Percentiles rank a stretch among this genome's conserved stretches.
Conservation (phyloP, 2,113 vertebrate species). For the Nycticorax nycticorax region DNA sequence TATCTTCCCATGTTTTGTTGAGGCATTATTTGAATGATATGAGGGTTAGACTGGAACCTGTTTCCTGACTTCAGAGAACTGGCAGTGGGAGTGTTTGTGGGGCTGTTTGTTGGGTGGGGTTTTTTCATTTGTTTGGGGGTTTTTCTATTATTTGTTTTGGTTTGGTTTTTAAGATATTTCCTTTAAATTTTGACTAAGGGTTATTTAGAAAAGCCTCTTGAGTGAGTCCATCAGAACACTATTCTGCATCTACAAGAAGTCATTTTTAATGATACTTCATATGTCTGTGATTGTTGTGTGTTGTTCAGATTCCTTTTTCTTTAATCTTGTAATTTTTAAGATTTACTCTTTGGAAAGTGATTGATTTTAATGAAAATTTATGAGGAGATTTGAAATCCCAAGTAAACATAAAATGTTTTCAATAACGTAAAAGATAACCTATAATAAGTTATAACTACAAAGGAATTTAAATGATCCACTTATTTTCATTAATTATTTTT, state of each 20-base stretch:
- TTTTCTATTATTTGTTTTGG: neutral
- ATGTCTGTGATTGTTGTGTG: neutral
- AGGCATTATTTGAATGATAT: neutral
- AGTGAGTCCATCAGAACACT: neutral
- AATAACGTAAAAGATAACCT: neutral
- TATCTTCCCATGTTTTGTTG: neutral
- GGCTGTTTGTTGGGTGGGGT: rapidly evolving
- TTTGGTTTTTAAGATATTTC: neutral
- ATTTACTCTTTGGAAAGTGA: neutral
- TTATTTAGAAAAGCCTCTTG: neutral
- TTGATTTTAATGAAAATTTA: neutral
- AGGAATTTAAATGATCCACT: neutral
- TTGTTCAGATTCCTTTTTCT: neutral
- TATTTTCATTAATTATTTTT: neutral
- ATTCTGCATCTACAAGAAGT: neutral
- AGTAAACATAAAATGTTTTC: neutral
- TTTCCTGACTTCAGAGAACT: neutral
- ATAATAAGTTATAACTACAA: neutral
- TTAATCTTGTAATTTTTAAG: neutral
- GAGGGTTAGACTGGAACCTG: neutral
- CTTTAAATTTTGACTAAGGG: neutral
- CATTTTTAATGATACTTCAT: neutral
- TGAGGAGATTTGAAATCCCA: neutral
- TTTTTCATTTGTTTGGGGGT: neutral
- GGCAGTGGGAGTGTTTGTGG: rapidly evolving